A percentile compares a stretch with the other conserved stretches of the same genome.
phyloP scores from a whole-genome alignment of 2,888 invertebrate genomes.

The Chrysodeixis includens region DNA sequence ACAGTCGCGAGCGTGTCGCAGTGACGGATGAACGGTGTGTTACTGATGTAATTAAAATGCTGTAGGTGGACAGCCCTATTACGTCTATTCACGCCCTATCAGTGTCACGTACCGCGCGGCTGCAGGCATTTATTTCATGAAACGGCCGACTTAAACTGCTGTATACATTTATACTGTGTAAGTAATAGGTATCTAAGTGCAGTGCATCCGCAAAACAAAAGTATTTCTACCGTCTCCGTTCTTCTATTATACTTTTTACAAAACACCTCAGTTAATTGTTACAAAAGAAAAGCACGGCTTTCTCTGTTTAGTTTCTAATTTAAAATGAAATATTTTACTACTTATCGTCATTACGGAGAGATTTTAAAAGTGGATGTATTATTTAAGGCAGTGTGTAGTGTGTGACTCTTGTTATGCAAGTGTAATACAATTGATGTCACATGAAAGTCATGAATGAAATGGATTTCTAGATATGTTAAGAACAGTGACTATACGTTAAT shows the following conservation, averaged over 20 bases:
- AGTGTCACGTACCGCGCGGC: no score
- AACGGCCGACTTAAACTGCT: no score
- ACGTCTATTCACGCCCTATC: no score
- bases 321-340: constrained; percentile 51
- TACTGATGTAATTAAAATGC: no score
- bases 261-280: constrained; percentile 53
- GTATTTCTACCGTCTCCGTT: constrained; percentile 31
- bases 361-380: constrained; percentile 24
- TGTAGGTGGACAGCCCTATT: no score
- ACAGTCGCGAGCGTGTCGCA: no score
- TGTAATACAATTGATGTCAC: not conserved
- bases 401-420: not conserved
- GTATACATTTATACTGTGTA: no score
- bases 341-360: constrained; percentile 34
- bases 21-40: not conserved
- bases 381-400: not conserved
- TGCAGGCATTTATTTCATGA: no score
- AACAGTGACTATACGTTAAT: no score
- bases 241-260: constrained; percentile 44
- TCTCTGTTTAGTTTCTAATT: constrained; percentile 58
- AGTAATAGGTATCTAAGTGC: not conserved
- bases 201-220: constrained; percentile 38
- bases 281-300: constrained; percentile 56
- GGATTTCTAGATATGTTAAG: not conserved
- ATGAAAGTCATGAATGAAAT: not conserved